A percentile compares a stretch with the other conserved stretches of the same genome.
phyloP scores from a whole-genome alignment of 2,888 invertebrate genomes.

The Mythimna impura region DNA sequence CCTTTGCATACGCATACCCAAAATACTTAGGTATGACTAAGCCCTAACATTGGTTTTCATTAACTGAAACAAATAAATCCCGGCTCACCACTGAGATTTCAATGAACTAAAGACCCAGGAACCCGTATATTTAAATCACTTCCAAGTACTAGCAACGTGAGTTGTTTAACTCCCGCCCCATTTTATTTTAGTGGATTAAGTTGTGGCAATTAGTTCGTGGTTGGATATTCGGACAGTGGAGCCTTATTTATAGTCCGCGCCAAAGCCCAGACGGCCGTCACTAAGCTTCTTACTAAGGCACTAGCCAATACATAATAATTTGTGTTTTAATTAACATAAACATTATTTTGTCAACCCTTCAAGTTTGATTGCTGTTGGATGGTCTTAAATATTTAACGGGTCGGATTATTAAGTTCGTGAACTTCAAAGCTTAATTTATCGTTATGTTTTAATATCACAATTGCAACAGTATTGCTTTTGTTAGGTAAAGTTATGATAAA shows the following conservation, averaged over 20 bases:
- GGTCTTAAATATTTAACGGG: constrained; percentile 29
- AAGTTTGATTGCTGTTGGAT: constrained; percentile 19
- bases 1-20: constrained; percentile 4
- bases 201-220: constrained; percentile 80
- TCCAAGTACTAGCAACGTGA: constrained; percentile 61
- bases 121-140: constrained; percentile 69
- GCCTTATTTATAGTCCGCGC: constrained; percentile 79
- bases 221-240: constrained; percentile 78
- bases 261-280: constrained; percentile 72
- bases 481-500: neutral
- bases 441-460: neutral
- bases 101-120: constrained; percentile 58
- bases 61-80: constrained; percentile 53
- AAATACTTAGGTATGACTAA: constrained; percentile 1
- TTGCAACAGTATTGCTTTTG: neutral
- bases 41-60: constrained; percentile 57
- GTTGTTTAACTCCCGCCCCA: constrained; percentile 70
- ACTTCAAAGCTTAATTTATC: neutral
- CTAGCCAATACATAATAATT: constrained; percentile 72
- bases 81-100: constrained; percentile 52
- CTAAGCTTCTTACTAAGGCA: constrained; percentile 76
- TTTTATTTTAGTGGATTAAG: constrained; percentile 85
- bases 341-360: constrained; percentile 44
- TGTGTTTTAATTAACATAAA: constrained; percentile 67
- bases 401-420: constrained; percentile 11